Evolutionary conservation across 2,113 vertebrate genomes (phyloP).

Genomic region (Gymnobelideus leadbeateri): DNA sequence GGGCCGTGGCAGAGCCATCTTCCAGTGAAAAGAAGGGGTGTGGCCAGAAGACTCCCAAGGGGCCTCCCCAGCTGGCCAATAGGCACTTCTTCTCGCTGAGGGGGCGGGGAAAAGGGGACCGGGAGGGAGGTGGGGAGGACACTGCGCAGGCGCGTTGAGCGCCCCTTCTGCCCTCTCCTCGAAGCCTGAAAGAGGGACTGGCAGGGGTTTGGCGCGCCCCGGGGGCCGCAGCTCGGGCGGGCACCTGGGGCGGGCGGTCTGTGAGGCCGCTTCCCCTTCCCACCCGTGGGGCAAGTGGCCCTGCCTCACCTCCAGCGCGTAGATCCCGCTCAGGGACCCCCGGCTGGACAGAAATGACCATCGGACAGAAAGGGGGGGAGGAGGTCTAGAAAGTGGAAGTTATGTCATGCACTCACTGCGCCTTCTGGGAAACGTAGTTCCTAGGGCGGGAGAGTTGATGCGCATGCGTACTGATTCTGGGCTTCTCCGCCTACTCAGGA

Average conservation of each 20-base stretch:
- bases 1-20: neutral
- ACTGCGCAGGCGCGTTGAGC: neutral
- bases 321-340: neutral
- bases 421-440: conserved; percentile 2
- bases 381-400: neutral
- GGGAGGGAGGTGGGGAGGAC: neutral
- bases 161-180: neutral
- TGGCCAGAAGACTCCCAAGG: neutral
- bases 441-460: neutral
- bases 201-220: neutral
- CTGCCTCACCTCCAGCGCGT: neutral
- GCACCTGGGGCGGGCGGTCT: neutral
- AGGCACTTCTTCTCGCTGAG: neutral
- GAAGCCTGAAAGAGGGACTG: neutral
- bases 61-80: neutral
- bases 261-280: neutral
- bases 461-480: neutral
- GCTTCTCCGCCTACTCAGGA: neutral
- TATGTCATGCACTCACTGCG: neutral
- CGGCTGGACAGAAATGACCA: neutral
- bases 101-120: too few species aligned
- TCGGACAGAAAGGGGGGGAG: neutral
- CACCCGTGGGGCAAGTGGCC: neutral
- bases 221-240: neutral
- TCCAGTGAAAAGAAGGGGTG: neutral